Base-by-base conservation (phyloP, 2,888 invertebrate species). In the Athalia circularis region DNA sequence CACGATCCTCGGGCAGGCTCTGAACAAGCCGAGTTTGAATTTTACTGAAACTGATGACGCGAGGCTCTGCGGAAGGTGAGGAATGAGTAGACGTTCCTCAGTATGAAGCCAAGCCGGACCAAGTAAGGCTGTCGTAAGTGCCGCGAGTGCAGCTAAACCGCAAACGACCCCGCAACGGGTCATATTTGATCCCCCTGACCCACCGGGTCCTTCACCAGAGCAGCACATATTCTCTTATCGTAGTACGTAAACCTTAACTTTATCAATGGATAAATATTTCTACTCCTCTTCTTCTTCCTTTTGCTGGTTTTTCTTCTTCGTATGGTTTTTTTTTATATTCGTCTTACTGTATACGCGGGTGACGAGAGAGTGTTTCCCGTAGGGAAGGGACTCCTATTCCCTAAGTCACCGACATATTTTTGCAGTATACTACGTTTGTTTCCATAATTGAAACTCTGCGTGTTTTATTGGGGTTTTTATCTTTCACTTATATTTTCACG, bases 51-150 rank as follows among this genome's bases (percentile, higher is more conserved):
- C 87, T n/a, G 82, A 79, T 52, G 84, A 82, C 8, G 86, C 83
- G 15, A 85, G 80, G 72, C 85, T 88, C 43, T 85, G 85, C 3
- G 88, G 84, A 59, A 87, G 77, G 47, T 78, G 83, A n/a, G 88
- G 86, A 77, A 86, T 79, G 50, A 83, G 82, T 57, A 89, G 82
- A 80, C 86, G 87, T 79, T 90, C 90, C 79, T 90, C 90, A 62
- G 90, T 90, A 80, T 89, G 89, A 61, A 90, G 86, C 90, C 90
- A 90, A 29, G 89, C 89, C 9, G 90, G 89, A n/a, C 90, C 90
- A 62, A 89, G 81, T 57, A 90, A 85, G 0, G 90, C 89, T 9
- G 88, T 87, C 77, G 88, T 85, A 15, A 90, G 86, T 15, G 90
- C 90, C 0, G 87, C 89, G 11, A 90, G 85, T 1, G 90, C 90